Evolutionary conservation across 2,797 vertebrate species (phyloP), one percentile per base, ranked within the genome.

Genomic region (Synaphobranchus kaupii): DNA sequence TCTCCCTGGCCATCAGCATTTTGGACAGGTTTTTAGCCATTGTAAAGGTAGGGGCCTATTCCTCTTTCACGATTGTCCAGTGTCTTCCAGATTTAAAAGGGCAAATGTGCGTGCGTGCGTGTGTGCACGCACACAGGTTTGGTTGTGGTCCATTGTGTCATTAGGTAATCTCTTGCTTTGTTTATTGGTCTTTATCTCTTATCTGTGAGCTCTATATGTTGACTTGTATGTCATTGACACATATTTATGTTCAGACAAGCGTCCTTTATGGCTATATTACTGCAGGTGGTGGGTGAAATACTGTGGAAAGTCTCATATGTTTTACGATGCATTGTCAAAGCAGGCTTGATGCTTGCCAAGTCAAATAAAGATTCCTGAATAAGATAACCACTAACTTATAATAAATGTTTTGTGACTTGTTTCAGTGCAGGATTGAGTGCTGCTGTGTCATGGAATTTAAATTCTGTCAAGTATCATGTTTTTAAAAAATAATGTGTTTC

Each of bases 11-110:
- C 90, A 96, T 99, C 91, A 97, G 97, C 95, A 97, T 98, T 92
- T 94, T 99, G 95, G 98, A 99, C 93, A 97, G 98, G 92, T 99
- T 99, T 96, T 97, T 99, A 91, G 96, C 97, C 83, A 93, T 97
- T 90, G 97, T 99, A 89, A 99, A 99, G 97, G 98, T 99, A 96
- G 56, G 66, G 25, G n/a, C 34, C 28, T 63, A 15, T 63, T 47
- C 39, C 44, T 81, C n/a, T n/a, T n/a, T 8, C 4, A 4, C 34
- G 8, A 25, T 47, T 47, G 8, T 9, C 20, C 34, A 34, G 13
- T 34, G 68, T 34, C 12, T 73, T 34, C 68, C 63, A 0, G 0
- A 28, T 68, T 10, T n/a, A 73, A 73, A 81, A 22, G 22, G 3
- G 68, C 47, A 15, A 17, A 20, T 4, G 73, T 17, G 17, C 7